phyloP scores from a whole-genome alignment of 2,888 invertebrate genomes.

The Polietes domitor region DNA sequence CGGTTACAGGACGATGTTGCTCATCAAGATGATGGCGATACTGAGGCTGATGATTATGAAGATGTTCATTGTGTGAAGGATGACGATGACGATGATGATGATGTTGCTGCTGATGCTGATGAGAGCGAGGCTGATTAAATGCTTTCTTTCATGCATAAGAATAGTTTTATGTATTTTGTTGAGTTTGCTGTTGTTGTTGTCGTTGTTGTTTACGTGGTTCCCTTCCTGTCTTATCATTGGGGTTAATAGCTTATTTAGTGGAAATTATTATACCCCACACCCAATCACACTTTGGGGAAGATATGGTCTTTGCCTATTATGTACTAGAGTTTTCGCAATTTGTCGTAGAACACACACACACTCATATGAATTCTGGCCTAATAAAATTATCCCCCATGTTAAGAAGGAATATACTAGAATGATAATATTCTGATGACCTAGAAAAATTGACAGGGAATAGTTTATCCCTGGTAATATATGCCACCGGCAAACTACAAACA shows the following conservation, averaged over 20 bases:
- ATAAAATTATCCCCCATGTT: neutral
- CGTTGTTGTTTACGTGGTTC: neutral
- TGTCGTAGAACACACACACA: neutral
- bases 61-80: slow-evolving; percentile 3
- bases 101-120: slow-evolving; percentile 27
- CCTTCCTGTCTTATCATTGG: slow-evolving; percentile 36
- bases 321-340: neutral
- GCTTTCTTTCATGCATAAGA: neutral
- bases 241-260: slow-evolving; percentile 42
- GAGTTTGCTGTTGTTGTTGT: neutral
- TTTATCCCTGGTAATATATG: too few relatives aligned
- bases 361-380: neutral
- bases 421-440: too few relatives aligned
- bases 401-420: too few relatives aligned
- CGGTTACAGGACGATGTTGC: neutral
- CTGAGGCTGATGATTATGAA: neutral
- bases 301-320: neutral
- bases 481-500: too few relatives aligned
- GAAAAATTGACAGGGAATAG: too few relatives aligned
- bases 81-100: neutral
- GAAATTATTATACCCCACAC: neutral
- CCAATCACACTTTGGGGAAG: neutral
- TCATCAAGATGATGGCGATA: neutral
- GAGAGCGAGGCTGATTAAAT: slow-evolving; percentile 20
- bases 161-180: slow-evolving; percentile 5